Evolutionary conservation across 2,797 vertebrate genomes (phyloP), one percentile per base, ranked within the genome.

Genomic region (Delichon dasypus): DNA sequence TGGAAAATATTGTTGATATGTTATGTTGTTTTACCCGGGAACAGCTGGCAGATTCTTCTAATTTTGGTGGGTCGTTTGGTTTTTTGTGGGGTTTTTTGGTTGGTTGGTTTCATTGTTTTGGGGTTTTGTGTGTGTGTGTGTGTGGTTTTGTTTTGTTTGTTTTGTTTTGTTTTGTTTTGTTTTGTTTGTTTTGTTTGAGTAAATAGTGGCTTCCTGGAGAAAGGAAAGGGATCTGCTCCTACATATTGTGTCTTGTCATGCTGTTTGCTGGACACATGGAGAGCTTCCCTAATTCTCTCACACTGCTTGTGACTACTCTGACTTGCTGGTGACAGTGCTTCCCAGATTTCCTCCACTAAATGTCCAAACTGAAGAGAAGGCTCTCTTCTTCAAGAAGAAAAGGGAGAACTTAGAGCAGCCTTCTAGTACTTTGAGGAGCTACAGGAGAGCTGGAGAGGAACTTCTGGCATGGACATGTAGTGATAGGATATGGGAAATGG

Each of bases 191-290:
- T 42, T 23, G 3, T 47, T 18, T 54, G 22, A 74, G 4, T 34
- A 85, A 73, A 65, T 14, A 40, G 10, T 61, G 54, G 10, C 30
- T 76, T 74, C 44, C 21, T 25, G 26, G 11, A 82, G 48, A 66
- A 70, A 70, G 27, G 61, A 53, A 34, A 10, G 27, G 27, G 10
- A 40, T 54, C 30, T 82, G 3, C 45, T 84, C 58, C 44, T 54
- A 10, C 14, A 12, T 36, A 5, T 6, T 54, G 18, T 34, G 13
- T 71, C 32, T 78, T 60, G 38, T 29, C 47, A 11, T 72, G n/a
- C 20, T 85, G 17, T 26, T 32, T 10, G 5, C 18, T 0, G 1
- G 23, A 45, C 18, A 30, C 34, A 26, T 0, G 4, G 42, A 70
- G 38, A 47, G 3, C 20, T 77, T 74, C 21, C 14, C 64, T 26